Evolutionary conservation across 2,113 vertebrate genomes (phyloP).

Genomic region (Phylloscopus trochilus): DNA sequence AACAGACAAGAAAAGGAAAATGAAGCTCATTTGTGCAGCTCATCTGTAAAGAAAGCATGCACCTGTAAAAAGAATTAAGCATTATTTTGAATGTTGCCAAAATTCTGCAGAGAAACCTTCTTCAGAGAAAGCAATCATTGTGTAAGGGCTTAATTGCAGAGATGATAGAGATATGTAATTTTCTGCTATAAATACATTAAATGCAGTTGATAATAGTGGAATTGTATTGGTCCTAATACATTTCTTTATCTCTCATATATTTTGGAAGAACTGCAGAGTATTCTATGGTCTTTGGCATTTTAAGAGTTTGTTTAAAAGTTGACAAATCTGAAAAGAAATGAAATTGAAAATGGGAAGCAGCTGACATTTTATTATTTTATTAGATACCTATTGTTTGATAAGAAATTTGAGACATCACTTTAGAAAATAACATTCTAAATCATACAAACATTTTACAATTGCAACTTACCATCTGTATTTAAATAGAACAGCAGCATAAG

Average conservation of each 20-base stretch:
- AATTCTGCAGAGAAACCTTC: conserved; percentile 7
- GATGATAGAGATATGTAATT: neutral
- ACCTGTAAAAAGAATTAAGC: neutral
- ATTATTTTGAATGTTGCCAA: neutral
- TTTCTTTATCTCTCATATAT: neutral
- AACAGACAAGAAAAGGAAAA: neutral
- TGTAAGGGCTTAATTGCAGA: neutral
- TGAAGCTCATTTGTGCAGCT: neutral
- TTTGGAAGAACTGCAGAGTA: neutral
- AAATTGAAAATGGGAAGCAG: neutral
- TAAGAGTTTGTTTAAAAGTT: neutral
- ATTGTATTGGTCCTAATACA: neutral
- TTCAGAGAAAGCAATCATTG: conserved; percentile 23
- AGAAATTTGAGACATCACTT: neutral
- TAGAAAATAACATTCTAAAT: neutral
- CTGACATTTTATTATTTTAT: neutral
- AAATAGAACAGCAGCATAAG: conserved; percentile 36
- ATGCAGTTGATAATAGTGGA: neutral
- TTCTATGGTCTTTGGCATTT: neutral
- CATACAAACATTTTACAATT: conserved; percentile 25
- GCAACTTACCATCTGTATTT: conserved; percentile 16
- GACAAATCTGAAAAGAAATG: neutral
- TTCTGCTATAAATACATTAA: neutral
- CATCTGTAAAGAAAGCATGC: neutral
- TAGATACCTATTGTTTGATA: neutral